A percentile compares a stretch with the other conserved stretches of the same genome.
Evolutionary conservation across 2,113 vertebrate species (phyloP).

Genomic region (Aviceda subcristata): DNA sequence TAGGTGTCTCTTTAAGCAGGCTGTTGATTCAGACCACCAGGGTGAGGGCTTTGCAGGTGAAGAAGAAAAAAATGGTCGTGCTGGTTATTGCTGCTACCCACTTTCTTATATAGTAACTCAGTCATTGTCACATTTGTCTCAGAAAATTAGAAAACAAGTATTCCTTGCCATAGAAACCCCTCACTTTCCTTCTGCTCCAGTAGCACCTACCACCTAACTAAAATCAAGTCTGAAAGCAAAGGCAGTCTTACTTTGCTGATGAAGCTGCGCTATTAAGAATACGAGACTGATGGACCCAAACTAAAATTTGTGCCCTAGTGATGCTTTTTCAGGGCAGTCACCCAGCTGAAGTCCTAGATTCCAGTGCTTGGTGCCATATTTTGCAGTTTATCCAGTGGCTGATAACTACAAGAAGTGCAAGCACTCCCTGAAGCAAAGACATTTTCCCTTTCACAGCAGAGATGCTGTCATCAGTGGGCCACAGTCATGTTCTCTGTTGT

Average conservation of each 20-base stretch:
- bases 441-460: not conserved
- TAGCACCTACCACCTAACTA: not conserved
- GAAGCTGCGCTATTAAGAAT: not conserved
- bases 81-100: not conserved
- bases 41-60: not conserved
- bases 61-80: not conserved
- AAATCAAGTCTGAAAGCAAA: not conserved
- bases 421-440: not conserved
- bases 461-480: not conserved
- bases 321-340: not conserved
- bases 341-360: not conserved
- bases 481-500: not conserved
- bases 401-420: not conserved
- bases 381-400: not conserved
- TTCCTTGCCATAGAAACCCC: not conserved
- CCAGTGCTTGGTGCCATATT: rapidly evolving
- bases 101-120: not conserved
- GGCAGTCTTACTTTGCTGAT: not conserved
- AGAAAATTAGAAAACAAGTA: not conserved
- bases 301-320: not conserved
- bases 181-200: not conserved
- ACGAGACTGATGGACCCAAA: not conserved
- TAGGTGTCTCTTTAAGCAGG: not conserved
- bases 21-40: not conserved
- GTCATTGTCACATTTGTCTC: not conserved